Percentiles rank a stretch among this genome's conserved stretches.
Conservation (phyloP, 2,888 invertebrate genomes). For the Lamellibrachia satsuma region DNA sequence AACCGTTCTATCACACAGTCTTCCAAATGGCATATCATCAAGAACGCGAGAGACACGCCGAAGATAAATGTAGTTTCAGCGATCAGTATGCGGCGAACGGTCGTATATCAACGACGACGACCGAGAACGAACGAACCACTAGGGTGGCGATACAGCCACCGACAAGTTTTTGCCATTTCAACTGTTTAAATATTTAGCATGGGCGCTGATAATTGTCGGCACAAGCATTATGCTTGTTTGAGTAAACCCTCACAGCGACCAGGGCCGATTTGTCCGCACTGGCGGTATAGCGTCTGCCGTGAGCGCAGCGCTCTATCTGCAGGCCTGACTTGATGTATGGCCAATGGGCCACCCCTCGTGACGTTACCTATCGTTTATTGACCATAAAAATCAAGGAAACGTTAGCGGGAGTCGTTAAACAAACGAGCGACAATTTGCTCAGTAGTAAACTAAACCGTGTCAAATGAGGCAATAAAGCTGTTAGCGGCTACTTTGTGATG, state of each 20-base stretch:
- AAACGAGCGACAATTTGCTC: constrained; percentile 11
- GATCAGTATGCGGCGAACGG: not conserved
- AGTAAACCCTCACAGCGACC: not conserved
- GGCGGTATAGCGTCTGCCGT: not conserved
- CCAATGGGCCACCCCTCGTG: not conserved
- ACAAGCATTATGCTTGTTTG: not conserved
- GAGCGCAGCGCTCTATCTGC: not conserved
- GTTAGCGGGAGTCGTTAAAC: constrained; percentile 10
- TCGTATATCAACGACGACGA: not conserved
- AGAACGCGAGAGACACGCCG: not conserved
- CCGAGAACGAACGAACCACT: too few species aligned
- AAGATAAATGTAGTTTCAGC: not conserved
- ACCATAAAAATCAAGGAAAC: constrained; percentile 17
- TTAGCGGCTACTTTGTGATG: not conserved
- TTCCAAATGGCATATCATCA: not conserved
- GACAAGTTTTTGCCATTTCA: not conserved
- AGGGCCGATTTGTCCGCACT: not conserved
- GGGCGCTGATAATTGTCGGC: not conserved
- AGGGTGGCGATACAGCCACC: not conserved
- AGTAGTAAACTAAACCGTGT: constrained; percentile 17
- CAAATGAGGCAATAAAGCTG: constrained; percentile 17
- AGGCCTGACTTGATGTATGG: not conserved
- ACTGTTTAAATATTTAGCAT: not conserved
- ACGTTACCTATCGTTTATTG: constrained; percentile 13
- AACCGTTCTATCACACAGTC: not conserved